These are phyloP conservation scores for Augochlorella aurata DNA, from an alignment of 2,888 invertebrate genomes.

Conservation along the genomic window DNA sequence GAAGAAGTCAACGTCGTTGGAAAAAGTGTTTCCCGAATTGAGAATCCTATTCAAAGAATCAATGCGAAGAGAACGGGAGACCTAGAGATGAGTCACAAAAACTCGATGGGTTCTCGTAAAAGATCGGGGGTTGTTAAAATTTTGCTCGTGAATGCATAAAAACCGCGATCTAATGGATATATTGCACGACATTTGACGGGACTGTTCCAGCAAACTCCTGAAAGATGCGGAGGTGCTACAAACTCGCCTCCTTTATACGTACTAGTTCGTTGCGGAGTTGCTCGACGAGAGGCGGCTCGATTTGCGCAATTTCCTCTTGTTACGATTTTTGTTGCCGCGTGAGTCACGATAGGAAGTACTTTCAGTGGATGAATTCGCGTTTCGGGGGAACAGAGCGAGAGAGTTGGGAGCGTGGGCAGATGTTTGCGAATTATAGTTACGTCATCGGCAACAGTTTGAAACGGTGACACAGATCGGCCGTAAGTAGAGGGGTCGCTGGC, in stretches of 20 bases:
- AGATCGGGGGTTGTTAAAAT: too few relatives aligned
- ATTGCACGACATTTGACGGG: too few relatives aligned
- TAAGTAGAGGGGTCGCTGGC: constrained; percentile 49
- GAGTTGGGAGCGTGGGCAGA: constrained; percentile 18
- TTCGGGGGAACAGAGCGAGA: constrained; percentile 18
- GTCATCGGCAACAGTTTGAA: constrained; percentile 61
- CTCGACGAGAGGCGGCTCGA: neutral
- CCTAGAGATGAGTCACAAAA: too few relatives aligned
- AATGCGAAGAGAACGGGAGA: too few relatives aligned
- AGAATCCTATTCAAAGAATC: too few relatives aligned
- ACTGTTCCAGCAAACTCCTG: too few relatives aligned
- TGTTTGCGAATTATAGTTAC: constrained; percentile 57
- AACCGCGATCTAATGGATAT: too few relatives aligned
- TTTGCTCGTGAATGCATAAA: too few relatives aligned
- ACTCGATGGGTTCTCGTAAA: too few relatives aligned
- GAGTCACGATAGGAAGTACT: neutral
- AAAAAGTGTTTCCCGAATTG: too few relatives aligned
- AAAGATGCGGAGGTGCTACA: neutral
- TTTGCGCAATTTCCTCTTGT: neutral
- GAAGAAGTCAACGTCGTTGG: too few relatives aligned
- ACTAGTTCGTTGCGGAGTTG: neutral
- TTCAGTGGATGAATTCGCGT: neutral
- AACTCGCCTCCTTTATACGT: neutral
- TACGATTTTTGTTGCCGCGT: neutral
- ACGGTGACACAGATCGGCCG: constrained; percentile 65